Evolutionary conservation across 2,888 invertebrate genomes (phyloP), one percentile per base, ranked within the genome.

Genomic region (Lamproptera curius): DNA sequence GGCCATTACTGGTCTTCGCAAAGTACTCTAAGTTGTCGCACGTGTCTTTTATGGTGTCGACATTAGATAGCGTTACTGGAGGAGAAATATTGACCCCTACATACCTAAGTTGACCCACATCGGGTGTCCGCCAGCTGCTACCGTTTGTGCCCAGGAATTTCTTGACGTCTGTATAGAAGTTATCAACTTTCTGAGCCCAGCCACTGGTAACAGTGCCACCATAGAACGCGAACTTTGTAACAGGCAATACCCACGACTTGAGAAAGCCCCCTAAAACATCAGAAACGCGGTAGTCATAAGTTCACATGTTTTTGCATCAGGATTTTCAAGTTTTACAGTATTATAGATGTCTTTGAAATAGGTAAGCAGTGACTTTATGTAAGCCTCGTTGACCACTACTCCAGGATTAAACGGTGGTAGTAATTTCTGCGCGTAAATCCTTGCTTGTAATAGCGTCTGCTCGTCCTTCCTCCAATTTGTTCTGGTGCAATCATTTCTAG

Each of bases 231-330:
- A 88, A 81, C 59, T 90, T 91, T 0, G 90, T 88, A 0, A 90
- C 67, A 0, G 93, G 92, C 9, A 92, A 61, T 8, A 91, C 78
- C 66, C 89, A 89, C 37, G 85, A 77, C 59, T 90, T 89, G 16
- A 93, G 69, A 61, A 91, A 92, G 10, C 92, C 92, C 31, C 92
- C 92, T 57, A 89, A 58, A 35, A 73, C 75, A 56, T 89, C 90
- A 4, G 87, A 87, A 0, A 89, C 67, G 90, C 85, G 46, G 61
- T 58, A 3, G 72, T 73, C 64, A 86, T 58, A 0, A 79, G 63
- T 4, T 53, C 61, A 15, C 67, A 61, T 1, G 63, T 49, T 51
- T 64, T 62, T 3, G 52, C 16, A 37, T 59, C 68, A 1, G 15
- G 36, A 1, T 72, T 61, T 55, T 72, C 70, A 20, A 54, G 66